Evolutionary conservation across 2,797 vertebrate species (phyloP).

Genomic region (Hydrophis major): DNA sequence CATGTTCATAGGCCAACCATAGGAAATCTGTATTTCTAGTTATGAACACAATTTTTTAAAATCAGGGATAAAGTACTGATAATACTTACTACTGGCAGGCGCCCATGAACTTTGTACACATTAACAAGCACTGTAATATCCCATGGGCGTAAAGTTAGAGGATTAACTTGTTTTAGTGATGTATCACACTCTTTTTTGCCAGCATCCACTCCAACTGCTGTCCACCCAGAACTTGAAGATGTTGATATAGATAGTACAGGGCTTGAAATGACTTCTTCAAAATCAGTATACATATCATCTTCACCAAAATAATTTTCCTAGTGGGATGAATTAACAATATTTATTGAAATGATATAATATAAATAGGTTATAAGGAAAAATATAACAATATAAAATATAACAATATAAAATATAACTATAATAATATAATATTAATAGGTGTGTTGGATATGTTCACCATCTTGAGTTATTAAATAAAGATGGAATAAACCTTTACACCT

Average conservation of each 20-base stretch:
- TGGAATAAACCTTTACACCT: neutral
- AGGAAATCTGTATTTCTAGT: neutral
- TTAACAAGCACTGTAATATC: conserved; percentile 97
- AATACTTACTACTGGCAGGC: conserved; percentile 88
- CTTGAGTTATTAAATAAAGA: neutral
- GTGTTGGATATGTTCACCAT: neutral
- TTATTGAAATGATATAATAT: neutral
- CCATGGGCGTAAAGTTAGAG: conserved; percentile 91
- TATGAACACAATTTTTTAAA: neutral
- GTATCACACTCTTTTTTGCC: conserved; percentile 74
- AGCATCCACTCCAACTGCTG: conserved; percentile 85
- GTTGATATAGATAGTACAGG: conserved; percentile 89
- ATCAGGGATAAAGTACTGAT: neutral
- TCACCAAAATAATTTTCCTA: conserved; percentile 99
- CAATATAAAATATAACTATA: neutral
- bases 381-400: neutral
- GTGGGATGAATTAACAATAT: conserved; percentile 17
- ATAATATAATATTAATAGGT: neutral
- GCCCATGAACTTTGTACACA: conserved; percentile 95
- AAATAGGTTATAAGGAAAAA: neutral
- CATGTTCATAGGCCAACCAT: neutral
- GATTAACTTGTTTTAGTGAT: conserved; percentile 76
- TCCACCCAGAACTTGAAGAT: conserved; percentile 92
- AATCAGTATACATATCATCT: conserved; percentile 98
- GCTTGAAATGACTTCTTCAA: conserved; percentile 89